phyloP scores from a whole-genome alignment of 1,140 invertebrate genomes.

The Ips nitidus region DNA sequence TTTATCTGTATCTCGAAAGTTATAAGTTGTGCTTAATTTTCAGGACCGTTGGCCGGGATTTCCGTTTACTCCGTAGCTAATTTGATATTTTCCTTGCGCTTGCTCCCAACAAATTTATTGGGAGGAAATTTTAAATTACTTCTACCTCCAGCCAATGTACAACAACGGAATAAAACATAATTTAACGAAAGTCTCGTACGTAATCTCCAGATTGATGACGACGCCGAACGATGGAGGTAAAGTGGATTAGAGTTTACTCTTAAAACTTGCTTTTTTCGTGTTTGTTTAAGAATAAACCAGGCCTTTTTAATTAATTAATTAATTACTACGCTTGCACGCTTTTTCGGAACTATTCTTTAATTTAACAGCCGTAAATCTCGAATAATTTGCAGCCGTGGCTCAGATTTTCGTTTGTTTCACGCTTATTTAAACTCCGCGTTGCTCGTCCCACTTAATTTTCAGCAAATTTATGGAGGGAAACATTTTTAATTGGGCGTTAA shows the following conservation, averaged over 20 bases:
- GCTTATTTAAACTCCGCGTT: not conserved
- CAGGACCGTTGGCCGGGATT: conserved; percentile 15
- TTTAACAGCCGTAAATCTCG: no score
- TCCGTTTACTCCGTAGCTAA: conserved; percentile 16
- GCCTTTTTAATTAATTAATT: no score
- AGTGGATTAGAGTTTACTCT: not conserved
- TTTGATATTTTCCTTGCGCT: conserved; percentile 17
- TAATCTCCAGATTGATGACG: not conserved
- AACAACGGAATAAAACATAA: conserved; percentile 9
- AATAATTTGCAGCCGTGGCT: not conserved
- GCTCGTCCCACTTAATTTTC: not conserved
- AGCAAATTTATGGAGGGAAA: not conserved
- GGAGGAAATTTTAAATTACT: conserved; percentile 19
- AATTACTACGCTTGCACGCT: no score
- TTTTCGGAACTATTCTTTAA: no score
- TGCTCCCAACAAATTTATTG: conserved; percentile 19
- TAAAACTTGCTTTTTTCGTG: not conserved
- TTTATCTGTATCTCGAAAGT: conserved; percentile 2
- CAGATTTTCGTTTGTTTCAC: not conserved
- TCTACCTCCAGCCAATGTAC: conserved; percentile 4
- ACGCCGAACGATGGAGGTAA: no score
- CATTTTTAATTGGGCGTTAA: not conserved
- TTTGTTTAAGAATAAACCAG: no score
- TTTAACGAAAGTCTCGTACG: not conserved
- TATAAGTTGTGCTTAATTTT: conserved; percentile 10